Conservation (phyloP, 2,113 vertebrate species). For the Aix galericulata region DNA sequence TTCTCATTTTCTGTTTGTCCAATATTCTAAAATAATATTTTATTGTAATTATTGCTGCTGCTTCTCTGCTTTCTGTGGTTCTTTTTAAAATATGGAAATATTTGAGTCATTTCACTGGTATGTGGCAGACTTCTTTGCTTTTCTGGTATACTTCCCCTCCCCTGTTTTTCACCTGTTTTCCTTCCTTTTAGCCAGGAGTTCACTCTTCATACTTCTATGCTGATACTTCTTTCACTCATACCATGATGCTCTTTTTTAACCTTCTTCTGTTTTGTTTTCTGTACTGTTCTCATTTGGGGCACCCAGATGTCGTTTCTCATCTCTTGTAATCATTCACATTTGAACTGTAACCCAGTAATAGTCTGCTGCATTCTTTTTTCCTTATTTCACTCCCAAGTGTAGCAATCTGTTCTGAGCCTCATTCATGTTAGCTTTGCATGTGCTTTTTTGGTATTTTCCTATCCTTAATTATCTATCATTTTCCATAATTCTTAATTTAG, state of each 20-base stretch:
- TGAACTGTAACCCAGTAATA: neutral
- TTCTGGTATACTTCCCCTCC: neutral
- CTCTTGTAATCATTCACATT: fast-evolving
- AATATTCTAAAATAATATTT: neutral
- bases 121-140: neutral
- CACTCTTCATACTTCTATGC: neutral
- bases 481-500: neutral
- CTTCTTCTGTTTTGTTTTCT: neutral
- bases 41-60: neutral
- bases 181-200: neutral
- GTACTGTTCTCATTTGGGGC: neutral
- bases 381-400: neutral
- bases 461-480: neutral
- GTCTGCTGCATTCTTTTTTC: neutral
- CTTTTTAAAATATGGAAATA: neutral
- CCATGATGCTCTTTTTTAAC: neutral
- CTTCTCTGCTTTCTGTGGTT: neutral
- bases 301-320: neutral
- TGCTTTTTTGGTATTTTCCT: neutral
- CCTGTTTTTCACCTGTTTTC: neutral
- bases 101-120: neutral
- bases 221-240: neutral
- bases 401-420: neutral
- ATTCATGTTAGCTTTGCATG: neutral
- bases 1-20: neutral